phyloP scores from a whole-genome alignment of 2,113 vertebrate species.

The Montifringilla adamsi region DNA sequence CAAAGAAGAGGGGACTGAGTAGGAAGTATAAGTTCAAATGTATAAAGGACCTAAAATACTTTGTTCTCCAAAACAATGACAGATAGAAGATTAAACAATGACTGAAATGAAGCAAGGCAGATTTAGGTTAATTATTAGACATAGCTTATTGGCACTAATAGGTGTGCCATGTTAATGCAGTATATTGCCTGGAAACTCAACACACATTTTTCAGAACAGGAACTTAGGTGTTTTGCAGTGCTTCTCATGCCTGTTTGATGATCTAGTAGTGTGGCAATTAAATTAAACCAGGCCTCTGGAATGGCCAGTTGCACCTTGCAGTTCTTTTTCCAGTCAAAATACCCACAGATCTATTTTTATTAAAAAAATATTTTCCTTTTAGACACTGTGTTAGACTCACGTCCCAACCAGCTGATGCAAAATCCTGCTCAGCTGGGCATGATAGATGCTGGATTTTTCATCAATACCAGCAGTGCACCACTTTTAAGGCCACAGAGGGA shows the following conservation, averaged over 20 bases:
- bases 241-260: background rate
- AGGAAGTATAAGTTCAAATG: background rate
- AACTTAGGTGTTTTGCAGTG: background rate
- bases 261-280: background rate
- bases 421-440: slow-evolving; percentile 68
- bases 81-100: background rate
- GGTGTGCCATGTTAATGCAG: background rate
- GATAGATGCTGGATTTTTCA: slow-evolving; percentile 76
- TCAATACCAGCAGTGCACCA: slow-evolving; percentile 76
- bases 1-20: background rate
- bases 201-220: background rate
- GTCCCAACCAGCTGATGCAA: slow-evolving; percentile 69
- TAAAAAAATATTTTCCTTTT: slow-evolving; percentile 27
- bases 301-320: background rate
- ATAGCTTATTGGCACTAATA: background rate
- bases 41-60: background rate
- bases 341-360: background rate
- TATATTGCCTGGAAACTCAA: background rate
- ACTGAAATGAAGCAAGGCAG: background rate
- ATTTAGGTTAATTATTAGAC: background rate
- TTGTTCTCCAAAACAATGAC: background rate
- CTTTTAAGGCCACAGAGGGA: slow-evolving; percentile 70
- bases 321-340: background rate
- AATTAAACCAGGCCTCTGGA: background rate
- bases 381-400: slow-evolving; percentile 72